Evolutionary conservation across 2,888 invertebrate genomes (phyloP), one percentile per base, ranked within the genome.

Genomic region (Synanthedon myopaeformis): DNA sequence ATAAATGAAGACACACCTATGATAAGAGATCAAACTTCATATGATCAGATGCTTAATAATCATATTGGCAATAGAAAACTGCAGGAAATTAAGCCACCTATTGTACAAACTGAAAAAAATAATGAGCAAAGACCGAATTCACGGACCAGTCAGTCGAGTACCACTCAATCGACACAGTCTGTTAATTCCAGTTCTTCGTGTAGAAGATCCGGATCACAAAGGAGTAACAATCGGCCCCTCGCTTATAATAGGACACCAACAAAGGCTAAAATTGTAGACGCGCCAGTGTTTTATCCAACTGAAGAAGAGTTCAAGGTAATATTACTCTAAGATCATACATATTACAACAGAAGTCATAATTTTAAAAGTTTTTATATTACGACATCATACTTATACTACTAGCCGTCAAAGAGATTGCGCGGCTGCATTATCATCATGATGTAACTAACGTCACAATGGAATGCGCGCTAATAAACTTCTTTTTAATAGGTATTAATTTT

Each of bases 241-340:
- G 23, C 23, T 12, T 23, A n/a, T n/a, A 45, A 19, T 2, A 53
- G 48, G 5, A 17, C 41, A 14, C 79, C 55, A 79, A 81, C 62
- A 77, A 49, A 85, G 41, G 88, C 90, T 0, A 88, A 89, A 61
- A 79, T 93, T 59, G 89, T 92, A 0, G 92, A 94, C 58, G 95
- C 95, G 0, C 95, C 94, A 0, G 90, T 92, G 0, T 97, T 94
- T 74, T 89, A 92, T 67, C 96, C 96, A 0, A 92, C 92, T 0
- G 93, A 92, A 57, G 92, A 92, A 62, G 96, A 97, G 68, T 96
- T 97, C 70, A 74, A 68, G 58, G 80, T 78, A 69, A 8, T 35
- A 35, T 35, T 35, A 35, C 8, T 35, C 5, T 23, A 23, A 17
- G 23, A 23, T 3, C 13, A 45, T 45, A 45, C 12, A 45, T 45